These are phyloP conservation scores for Chlamydotis undulata DNA, from an alignment of 2,113 vertebrate genomes.

Conservation along the genomic window DNA sequence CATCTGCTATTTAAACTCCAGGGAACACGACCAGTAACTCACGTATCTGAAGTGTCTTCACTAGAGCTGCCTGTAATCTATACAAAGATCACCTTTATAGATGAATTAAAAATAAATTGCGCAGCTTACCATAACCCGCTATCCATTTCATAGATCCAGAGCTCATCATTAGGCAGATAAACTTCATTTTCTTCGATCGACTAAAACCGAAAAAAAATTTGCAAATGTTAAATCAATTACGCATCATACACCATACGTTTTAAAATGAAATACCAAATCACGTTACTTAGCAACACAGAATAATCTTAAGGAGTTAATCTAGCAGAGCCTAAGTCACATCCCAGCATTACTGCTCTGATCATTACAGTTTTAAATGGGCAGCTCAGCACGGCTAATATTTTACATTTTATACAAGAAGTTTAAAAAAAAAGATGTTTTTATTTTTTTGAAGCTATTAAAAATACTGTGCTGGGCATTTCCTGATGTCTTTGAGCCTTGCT, in stretches of 20 bases:
- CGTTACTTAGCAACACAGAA: not conserved
- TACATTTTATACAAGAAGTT: not conserved
- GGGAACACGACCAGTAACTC: not conserved
- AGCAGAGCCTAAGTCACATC: not conserved
- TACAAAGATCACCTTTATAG: not conserved
- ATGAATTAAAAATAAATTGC: not conserved
- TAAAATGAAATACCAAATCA: not conserved
- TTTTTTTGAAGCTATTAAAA: not conserved
- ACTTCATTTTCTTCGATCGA: constrained; percentile 91
- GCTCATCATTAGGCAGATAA: constrained; percentile 90
- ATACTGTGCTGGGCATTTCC: not conserved
- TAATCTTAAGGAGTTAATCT: not conserved
- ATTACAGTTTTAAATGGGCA: not conserved
- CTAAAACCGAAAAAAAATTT: constrained; percentile 65
- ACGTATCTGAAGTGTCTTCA: not conserved
- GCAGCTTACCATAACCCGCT: constrained; percentile 86
- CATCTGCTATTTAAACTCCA: not conserved
- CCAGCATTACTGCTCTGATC: not conserved
- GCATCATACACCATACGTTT: not conserved
- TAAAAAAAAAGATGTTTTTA: not conserved
- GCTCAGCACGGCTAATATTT: not conserved
- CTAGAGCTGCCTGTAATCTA: not conserved
- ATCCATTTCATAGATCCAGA: constrained; percentile 92
- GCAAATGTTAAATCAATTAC: constrained; percentile 7
- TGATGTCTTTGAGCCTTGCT: not conserved